Evolutionary conservation across 2,113 vertebrate genomes (phyloP).

Genomic region (Gracilinanus agilis): DNA sequence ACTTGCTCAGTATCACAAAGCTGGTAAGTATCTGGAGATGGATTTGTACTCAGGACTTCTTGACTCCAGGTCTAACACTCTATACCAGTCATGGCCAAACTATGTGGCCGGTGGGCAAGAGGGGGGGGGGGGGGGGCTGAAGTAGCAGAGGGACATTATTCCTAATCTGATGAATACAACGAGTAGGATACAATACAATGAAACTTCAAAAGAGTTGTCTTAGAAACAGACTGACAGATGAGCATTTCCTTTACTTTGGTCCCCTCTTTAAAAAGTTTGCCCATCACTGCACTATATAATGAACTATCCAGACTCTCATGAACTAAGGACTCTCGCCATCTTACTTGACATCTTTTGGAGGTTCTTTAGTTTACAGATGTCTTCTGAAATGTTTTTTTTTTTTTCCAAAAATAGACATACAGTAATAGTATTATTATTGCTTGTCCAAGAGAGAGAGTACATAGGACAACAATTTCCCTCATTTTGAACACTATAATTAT

Average conservation of each 20-base stretch:
- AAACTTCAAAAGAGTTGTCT: no score
- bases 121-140: no score
- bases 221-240: no score
- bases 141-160: no score
- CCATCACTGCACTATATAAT: no score
- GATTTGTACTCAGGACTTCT: not conserved
- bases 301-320: not conserved
- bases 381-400: not conserved
- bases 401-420: not conserved
- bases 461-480: not conserved
- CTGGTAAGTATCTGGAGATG: not conserved
- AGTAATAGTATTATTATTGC: not conserved
- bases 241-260: no score
- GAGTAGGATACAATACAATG: no score
- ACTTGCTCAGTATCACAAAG: not conserved
- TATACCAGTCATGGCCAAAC: no score
- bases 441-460: not conserved
- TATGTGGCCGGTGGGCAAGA: no score
- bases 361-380: not conserved
- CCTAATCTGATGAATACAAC: no score
- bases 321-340: not conserved
- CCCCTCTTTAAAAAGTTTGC: no score
- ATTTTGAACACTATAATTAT: not conserved
- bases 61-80: not conserved
- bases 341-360: not conserved